Percentiles rank a stretch among this genome's conserved stretches.
Conservation (phyloP, 2,113 vertebrate genomes). For the Entelurus aequoreus region DNA sequence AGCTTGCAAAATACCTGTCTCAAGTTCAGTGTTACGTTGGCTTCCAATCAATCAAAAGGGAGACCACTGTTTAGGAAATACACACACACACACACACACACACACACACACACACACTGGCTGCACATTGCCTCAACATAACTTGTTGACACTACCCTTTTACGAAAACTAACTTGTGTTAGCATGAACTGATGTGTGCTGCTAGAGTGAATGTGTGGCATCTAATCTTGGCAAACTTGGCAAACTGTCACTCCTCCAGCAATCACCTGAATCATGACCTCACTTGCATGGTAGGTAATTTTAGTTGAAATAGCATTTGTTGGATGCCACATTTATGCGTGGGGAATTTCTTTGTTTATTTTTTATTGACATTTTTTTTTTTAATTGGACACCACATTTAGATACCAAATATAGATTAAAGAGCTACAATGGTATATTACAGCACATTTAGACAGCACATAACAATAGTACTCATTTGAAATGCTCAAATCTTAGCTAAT, state of each 20-base stretch:
- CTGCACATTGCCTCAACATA: not conserved
- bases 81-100: not conserved
- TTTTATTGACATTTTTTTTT: too few relatives aligned
- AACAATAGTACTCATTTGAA: too few relatives aligned
- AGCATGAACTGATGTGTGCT: conserved; percentile 70
- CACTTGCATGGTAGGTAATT: conserved; percentile 16
- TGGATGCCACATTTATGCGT: not conserved
- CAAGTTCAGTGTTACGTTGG: conserved; percentile 22
- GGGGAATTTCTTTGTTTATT: too few relatives aligned
- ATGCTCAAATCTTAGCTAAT: too few relatives aligned
- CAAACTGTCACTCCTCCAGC: conserved; percentile 5
- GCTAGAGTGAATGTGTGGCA: conserved; percentile 39
- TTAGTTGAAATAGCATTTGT: conserved; percentile 1
- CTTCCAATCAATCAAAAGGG: conserved; percentile 24
- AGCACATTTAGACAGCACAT: too few relatives aligned
- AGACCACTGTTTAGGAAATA: conserved; percentile 10
- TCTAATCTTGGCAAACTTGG: conserved; percentile 11
- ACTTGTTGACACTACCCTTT: conserved; percentile 40
- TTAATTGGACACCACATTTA: too few relatives aligned
- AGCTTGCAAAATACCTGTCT: conserved; percentile 42
- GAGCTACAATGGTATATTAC: too few relatives aligned
- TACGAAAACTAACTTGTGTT: conserved; percentile 71
- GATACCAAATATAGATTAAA: too few relatives aligned
- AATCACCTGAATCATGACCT: conserved; percentile 23
- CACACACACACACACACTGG: not conserved